These are phyloP conservation scores for Myiozetetes cayanensis DNA, from an alignment of 2,113 vertebrate species.

Conservation along the genomic window DNA sequence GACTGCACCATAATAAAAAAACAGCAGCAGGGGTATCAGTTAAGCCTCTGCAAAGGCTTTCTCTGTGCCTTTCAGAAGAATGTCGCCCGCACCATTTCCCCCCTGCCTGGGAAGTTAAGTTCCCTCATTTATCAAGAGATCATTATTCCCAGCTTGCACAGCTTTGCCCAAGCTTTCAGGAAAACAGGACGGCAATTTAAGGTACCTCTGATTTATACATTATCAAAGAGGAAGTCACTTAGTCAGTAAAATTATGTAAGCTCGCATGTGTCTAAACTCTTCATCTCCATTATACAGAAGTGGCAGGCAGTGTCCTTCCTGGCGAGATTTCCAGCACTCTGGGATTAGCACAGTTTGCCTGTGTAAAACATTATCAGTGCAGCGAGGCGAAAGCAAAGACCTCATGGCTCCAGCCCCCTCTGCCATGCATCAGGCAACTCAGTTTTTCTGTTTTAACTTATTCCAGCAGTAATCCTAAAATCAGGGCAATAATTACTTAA, in stretches of 20 bases:
- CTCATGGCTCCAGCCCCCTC: slow-evolving; percentile 1
- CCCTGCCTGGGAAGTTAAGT: background rate
- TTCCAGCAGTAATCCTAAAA: slow-evolving; percentile 13
- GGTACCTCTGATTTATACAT: slow-evolving; percentile 39
- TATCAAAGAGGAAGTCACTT: slow-evolving; percentile 40
- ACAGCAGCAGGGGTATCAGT: background rate
- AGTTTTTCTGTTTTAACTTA: background rate
- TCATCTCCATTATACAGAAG: slow-evolving; percentile 15
- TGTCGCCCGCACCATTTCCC: background rate
- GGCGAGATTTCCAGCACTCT: background rate
- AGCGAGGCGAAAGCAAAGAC: background rate
- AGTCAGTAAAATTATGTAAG: slow-evolving; percentile 53
- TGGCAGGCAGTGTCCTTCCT: background rate
- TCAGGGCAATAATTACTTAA: slow-evolving; percentile 49
- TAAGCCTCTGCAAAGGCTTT: background rate
- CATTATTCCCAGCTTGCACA: slow-evolving; percentile 15
- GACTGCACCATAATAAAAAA: background rate
- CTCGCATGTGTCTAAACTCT: background rate
- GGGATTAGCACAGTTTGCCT: slow-evolving; percentile 19
- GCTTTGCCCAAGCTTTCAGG: background rate
- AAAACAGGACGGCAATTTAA: background rate
- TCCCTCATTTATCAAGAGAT: slow-evolving; percentile 23
- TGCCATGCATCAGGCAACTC: background rate
- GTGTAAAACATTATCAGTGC: background rate
- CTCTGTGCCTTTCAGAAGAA: background rate